Conservation (phyloP, 2,113 vertebrate species). For the Petaurus breviceps region DNA sequence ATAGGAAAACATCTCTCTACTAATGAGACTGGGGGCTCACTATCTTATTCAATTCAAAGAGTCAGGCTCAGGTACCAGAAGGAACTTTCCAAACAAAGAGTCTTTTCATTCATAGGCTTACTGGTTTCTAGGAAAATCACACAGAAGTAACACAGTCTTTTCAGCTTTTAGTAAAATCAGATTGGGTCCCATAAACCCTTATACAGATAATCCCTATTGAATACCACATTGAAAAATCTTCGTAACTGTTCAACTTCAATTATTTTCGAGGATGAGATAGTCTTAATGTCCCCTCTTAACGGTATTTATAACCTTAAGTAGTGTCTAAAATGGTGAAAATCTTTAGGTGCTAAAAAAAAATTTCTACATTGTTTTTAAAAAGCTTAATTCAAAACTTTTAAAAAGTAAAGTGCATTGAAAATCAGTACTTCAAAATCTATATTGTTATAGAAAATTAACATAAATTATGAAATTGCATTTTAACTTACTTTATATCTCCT, state of each 20-base stretch:
- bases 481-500: conserved; percentile 27
- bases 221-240: background rate
- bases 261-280: background rate
- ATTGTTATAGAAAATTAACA: conserved; percentile 5
- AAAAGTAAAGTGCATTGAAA: background rate
- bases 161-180: background rate
- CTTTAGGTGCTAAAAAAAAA: conserved; percentile 26
- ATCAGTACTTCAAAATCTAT: background rate
- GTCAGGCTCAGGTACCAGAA: background rate
- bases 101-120: background rate
- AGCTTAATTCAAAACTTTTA: conserved; percentile 1
- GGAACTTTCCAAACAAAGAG: background rate
- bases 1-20: background rate
- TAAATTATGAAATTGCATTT: background rate
- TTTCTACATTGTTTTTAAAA: background rate
- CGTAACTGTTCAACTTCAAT: background rate
- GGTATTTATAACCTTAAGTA: background rate
- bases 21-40: background rate
- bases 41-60: background rate
- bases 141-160: background rate
- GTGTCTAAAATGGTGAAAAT: background rate
- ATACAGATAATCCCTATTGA: background rate
- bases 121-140: background rate
- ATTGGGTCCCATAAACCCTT: background rate
- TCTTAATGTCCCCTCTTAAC: background rate